phyloP scores from a whole-genome alignment of 2,888 invertebrate species.

The Aromia moschata region DNA sequence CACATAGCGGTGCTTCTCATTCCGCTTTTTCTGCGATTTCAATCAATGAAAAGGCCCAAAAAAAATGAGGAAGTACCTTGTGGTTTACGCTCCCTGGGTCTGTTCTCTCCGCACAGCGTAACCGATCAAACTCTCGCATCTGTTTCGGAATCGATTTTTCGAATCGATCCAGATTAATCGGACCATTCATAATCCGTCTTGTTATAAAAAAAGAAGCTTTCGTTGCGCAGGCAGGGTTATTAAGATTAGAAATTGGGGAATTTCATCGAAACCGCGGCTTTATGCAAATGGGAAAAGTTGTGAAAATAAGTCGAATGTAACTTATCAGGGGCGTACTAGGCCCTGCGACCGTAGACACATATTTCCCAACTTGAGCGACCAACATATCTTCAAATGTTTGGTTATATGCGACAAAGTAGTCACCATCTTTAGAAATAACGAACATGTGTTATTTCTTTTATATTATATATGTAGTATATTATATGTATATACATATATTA shows the following conservation, averaged over 20 bases:
- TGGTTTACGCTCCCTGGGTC: not conserved
- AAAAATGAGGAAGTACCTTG: not conserved
- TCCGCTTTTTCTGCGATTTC: not conserved
- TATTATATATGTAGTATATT: too few species aligned
- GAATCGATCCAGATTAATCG: not conserved
- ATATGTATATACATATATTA: too few species aligned
- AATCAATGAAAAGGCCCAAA: not conserved
- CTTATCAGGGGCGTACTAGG: too few species aligned
- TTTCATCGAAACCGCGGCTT: slow-evolving; percentile 4
- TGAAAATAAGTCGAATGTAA: too few species aligned
- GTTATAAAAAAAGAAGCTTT: slow-evolving; percentile 10
- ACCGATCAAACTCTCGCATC: not conserved
- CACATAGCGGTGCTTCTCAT: not conserved
- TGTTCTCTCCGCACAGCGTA: not conserved
- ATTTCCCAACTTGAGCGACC: too few species aligned
- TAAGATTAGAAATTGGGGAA: slow-evolving; percentile 17
- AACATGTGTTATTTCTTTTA: too few species aligned
- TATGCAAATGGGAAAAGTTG: slow-evolving; percentile 15
- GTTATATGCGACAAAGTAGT: slow-evolving; percentile 2
- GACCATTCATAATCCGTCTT: slow-evolving; percentile 3
- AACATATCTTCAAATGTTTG: too few species aligned
- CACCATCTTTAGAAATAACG: too few species aligned
- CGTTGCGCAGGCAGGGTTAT: not conserved
- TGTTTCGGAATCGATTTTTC: slow-evolving; percentile 1
- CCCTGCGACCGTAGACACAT: too few species aligned